Conservation (phyloP, 2,888 invertebrate species). For the Oligia latruncula region DNA sequence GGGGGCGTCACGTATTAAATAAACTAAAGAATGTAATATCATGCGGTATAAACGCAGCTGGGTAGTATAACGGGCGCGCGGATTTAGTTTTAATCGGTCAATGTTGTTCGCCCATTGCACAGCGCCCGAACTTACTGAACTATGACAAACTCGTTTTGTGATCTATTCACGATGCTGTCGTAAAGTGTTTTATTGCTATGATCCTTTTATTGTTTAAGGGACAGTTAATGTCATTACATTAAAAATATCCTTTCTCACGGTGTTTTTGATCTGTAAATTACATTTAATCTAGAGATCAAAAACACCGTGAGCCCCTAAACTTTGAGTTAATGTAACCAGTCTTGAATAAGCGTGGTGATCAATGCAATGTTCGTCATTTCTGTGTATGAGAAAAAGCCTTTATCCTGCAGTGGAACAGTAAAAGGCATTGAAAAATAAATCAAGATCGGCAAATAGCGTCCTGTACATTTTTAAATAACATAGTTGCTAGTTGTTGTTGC, state of each 20-base stretch:
- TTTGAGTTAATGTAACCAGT: not conserved
- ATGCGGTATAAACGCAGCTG: conserved; percentile 30
- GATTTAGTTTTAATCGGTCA: conserved; percentile 64
- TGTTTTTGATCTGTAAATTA: too few relatives aligned
- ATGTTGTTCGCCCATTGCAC: conserved; percentile 42
- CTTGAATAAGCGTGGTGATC: not conserved
- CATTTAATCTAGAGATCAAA: not conserved
- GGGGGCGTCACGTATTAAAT: not conserved
- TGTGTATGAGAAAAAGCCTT: not conserved
- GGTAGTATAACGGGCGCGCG: conserved; percentile 26
- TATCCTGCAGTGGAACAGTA: not conserved
- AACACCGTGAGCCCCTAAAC: not conserved
- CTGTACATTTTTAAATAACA: not conserved
- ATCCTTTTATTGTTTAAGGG: not conserved
- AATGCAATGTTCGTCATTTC: not conserved
- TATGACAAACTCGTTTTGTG: conserved; percentile 26
- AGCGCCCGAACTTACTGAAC: conserved; percentile 24
- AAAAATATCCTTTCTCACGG: too few relatives aligned
- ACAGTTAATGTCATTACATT: not conserved
- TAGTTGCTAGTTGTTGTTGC: too few relatives aligned
- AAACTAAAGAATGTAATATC: not conserved
- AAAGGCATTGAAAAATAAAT: not conserved
- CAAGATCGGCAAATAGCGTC: not conserved
- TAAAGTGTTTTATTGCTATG: not conserved
- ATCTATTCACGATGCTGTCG: conserved; percentile 1